These are phyloP conservation scores for Pleuronectes platessa DNA, from an alignment of 2,113 vertebrate species.

Conservation along the genomic window DNA sequence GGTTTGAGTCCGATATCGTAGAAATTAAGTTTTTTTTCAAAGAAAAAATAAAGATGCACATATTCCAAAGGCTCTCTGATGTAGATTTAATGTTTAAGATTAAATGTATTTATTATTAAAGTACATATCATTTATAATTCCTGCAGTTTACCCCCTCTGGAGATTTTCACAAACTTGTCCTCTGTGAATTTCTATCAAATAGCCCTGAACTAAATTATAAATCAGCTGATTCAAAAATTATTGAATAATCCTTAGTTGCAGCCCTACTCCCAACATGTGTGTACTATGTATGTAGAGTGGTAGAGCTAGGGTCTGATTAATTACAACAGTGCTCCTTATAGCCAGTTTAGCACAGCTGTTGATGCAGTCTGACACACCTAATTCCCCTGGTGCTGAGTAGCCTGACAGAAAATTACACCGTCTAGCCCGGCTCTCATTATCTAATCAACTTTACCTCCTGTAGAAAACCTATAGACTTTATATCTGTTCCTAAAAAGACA, in stretches of 20 bases:
- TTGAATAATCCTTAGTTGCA: background rate
- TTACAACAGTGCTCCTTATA: background rate
- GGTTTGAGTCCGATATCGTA: background rate
- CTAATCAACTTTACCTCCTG: conserved; percentile 10
- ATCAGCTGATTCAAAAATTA: background rate
- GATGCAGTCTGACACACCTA: background rate
- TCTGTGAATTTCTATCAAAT: background rate
- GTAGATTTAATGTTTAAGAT: background rate
- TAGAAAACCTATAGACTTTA: conserved; percentile 6
- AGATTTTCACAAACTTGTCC: background rate
- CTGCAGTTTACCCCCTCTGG: background rate
- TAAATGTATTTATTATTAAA: background rate
- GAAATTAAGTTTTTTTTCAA: too few species aligned
- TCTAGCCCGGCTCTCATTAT: conserved; percentile 15
- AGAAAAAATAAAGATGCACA: too few species aligned
- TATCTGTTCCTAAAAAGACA: conserved; percentile 7
- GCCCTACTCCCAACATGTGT: background rate
- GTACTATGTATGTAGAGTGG: background rate
- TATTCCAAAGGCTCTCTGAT: too few species aligned
- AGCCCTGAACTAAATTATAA: background rate
- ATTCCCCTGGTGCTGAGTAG: background rate
- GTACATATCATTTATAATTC: background rate
- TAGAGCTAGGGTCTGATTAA: background rate
- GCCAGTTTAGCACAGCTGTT: background rate
- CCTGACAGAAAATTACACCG: background rate